phyloP scores from a whole-genome alignment of 2,797 vertebrate genomes.

The Danio aesculapii region DNA sequence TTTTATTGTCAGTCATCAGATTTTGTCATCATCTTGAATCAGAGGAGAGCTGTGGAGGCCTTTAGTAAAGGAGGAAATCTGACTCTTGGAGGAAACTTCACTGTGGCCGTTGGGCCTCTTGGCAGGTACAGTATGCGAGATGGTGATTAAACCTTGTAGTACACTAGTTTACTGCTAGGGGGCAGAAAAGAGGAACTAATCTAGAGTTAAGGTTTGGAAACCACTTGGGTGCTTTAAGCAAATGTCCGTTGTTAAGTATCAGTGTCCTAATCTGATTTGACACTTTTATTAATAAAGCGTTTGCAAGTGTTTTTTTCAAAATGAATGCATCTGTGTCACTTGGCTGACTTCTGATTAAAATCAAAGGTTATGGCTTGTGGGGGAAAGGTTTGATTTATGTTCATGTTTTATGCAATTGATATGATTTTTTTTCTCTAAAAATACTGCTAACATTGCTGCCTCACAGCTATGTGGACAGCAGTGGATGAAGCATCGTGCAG shows the following conservation, averaged over 20 bases:
- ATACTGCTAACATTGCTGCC: background rate
- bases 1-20: slow-evolving; percentile 86
- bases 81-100: slow-evolving; percentile 94
- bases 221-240: background rate
- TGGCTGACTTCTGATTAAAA: slow-evolving; percentile 20
- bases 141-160: background rate
- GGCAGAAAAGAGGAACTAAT: background rate
- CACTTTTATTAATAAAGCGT: background rate
- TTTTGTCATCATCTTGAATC: slow-evolving; percentile 95
- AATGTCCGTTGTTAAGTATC: background rate
- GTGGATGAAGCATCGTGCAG: background rate
- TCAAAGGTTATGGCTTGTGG: slow-evolving; percentile 2
- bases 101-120: slow-evolving; percentile 93
- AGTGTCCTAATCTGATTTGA: background rate
- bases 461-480: background rate
- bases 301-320: background rate
- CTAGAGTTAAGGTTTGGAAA: background rate
- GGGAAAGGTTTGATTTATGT: background rate
- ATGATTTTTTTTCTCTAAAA: background rate
- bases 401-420: background rate
- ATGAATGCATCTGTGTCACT: background rate
- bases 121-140: slow-evolving; percentile 82
- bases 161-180: background rate
- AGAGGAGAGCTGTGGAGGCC: slow-evolving; percentile 91
- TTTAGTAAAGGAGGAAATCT: slow-evolving; percentile 97